A percentile compares a stretch with the other conserved stretches of the same genome.
Conservation (phyloP, 1,140 invertebrate genomes). For the Musca domestica region DNA sequence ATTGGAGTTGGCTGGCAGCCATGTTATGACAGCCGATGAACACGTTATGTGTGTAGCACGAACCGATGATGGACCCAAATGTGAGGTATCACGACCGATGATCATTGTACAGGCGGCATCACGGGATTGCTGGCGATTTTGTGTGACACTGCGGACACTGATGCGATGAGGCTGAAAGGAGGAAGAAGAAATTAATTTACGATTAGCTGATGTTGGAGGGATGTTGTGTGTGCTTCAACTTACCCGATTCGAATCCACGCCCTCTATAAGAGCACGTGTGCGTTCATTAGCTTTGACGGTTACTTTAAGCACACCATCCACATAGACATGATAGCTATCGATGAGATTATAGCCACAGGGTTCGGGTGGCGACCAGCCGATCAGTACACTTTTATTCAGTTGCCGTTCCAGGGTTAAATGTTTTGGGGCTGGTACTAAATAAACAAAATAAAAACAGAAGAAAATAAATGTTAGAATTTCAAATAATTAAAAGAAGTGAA, state of each 20-base stretch:
- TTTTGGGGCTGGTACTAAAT: constrained; percentile 87
- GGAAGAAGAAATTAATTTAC: no score
- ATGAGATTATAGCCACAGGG: constrained; percentile 63
- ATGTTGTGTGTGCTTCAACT: constrained; percentile 40
- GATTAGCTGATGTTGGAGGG: neutral
- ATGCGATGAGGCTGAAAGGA: constrained; percentile 93
- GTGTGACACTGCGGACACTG: constrained; percentile 90
- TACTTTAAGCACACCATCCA: constrained; percentile 92
- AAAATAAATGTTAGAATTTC: neutral
- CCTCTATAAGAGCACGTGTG: constrained; percentile 94
- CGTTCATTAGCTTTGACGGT: constrained; percentile 93
- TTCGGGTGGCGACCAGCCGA: constrained; percentile 93
- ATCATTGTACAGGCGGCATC: constrained; percentile 97
- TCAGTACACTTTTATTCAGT: constrained; percentile 96
- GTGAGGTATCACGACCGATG: constrained; percentile 88
- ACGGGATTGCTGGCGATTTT: constrained; percentile 81
- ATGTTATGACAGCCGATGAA: constrained; percentile 93
- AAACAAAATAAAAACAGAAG: neutral
- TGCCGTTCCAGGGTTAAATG: constrained; percentile 96
- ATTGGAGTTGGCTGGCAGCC: constrained; percentile 97
- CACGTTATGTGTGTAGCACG: constrained; percentile 89
- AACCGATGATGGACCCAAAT: constrained; percentile 84
- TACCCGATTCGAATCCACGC: constrained; percentile 91
- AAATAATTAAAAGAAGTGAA: no score
- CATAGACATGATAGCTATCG: constrained; percentile 95